phyloP scores from a whole-genome alignment of 2,113 vertebrate species.

The Cheirogaleus medius region DNA sequence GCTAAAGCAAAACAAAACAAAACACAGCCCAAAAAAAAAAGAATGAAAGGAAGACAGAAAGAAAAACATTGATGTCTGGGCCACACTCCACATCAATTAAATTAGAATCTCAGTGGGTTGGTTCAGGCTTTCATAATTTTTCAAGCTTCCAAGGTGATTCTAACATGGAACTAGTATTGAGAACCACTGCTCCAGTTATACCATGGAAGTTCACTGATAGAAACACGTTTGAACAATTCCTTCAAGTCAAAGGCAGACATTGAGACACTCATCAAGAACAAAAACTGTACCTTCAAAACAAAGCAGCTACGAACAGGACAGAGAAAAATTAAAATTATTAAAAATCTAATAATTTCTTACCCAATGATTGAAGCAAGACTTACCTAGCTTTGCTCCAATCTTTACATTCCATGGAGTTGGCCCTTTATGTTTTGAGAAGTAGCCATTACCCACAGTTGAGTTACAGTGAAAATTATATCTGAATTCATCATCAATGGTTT shows the following conservation, averaged over 20 bases:
- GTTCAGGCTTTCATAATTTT: neutral
- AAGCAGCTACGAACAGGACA: neutral
- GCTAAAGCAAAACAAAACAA: neutral
- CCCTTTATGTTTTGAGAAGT: neutral
- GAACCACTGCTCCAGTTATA: neutral
- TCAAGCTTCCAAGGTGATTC: neutral
- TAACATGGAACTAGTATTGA: neutral
- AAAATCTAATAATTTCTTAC: neutral
- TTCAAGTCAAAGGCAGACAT: neutral
- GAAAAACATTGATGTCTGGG: neutral
- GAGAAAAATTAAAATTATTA: neutral
- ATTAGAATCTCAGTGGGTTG: neutral
- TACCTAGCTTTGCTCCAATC: neutral
- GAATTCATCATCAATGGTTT: neutral
- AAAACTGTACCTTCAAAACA: neutral
- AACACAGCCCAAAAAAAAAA: neutral
- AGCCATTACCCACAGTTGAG: neutral
- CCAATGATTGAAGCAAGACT: neutral
- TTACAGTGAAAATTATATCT: neutral
- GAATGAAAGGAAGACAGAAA: neutral
- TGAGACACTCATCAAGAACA: neutral
- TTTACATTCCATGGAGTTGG: neutral
- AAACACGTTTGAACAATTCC: neutral
- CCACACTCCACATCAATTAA: conserved; percentile 22
- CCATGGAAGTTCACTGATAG: neutral